Conservation (phyloP, 2,113 vertebrate species). For the Ranitomeya imitator region DNA sequence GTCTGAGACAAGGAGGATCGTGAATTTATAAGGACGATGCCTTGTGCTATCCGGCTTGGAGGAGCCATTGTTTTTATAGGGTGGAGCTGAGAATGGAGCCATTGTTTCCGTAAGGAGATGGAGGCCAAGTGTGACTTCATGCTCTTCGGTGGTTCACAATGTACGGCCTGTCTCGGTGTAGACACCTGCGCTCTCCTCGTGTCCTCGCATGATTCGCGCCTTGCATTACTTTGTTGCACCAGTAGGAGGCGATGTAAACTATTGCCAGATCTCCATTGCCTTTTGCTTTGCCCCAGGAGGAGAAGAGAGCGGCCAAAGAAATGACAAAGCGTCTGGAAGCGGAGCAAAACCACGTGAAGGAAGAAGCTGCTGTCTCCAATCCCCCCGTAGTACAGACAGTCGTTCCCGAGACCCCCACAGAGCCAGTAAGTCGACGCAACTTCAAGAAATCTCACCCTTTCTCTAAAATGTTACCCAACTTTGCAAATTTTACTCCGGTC, state of each 20-base stretch:
- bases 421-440: constrained; percentile 15
- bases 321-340: constrained; percentile 36
- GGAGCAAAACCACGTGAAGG: constrained; percentile 23
- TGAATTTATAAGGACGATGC: background rate
- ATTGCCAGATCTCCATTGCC: background rate
- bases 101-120: background rate
- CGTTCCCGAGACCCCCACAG: background rate
- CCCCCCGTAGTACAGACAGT: background rate
- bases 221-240: background rate
- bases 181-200: background rate
- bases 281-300: constrained; percentile 9
- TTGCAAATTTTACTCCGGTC: background rate
- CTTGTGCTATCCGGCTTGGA: background rate
- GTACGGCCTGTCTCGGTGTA: background rate
- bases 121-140: background rate
- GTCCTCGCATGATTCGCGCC: background rate
- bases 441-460: too few relatives aligned
- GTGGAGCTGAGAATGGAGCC: background rate
- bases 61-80: background rate
- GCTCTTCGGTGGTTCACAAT: background rate
- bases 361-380: background rate
- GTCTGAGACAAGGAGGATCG: background rate
- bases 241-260: background rate
- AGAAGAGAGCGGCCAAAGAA: constrained; percentile 47
- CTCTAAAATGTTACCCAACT: background rate